phyloP scores from a whole-genome alignment of 2,113 vertebrate species.

The Ibidorhyncha struthersii region DNA sequence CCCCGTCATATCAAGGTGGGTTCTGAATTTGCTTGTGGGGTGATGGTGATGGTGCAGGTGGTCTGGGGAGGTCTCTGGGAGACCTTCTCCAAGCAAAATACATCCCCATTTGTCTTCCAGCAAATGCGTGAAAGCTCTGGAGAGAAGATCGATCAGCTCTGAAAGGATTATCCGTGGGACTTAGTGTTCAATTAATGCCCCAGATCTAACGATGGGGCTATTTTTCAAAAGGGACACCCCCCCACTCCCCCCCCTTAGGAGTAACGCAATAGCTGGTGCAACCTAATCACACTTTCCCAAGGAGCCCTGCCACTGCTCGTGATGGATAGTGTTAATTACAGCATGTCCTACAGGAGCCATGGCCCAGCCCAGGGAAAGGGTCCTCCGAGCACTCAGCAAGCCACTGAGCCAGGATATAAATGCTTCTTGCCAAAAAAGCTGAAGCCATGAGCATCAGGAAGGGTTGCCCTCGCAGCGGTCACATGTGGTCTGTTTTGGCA shows the following conservation, averaged over 20 bases:
- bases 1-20: background rate
- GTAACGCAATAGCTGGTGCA: background rate
- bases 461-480: fast-evolving
- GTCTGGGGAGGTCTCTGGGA: background rate
- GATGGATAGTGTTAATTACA: background rate
- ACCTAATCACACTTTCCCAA: background rate
- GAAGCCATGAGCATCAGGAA: background rate
- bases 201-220: background rate
- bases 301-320: background rate
- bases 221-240: background rate
- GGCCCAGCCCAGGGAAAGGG: background rate
- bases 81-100: background rate
- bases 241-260: background rate
- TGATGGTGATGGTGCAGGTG: background rate
- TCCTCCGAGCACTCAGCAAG: background rate
- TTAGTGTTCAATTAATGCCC: background rate
- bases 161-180: background rate
- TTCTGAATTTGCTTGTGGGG: background rate
- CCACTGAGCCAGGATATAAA: background rate
- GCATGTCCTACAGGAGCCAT: background rate
- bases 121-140: background rate
- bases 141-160: background rate
- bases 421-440: background rate
- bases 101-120: background rate
- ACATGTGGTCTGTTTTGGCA: fast-evolving